Evolutionary conservation across 1,140 invertebrate genomes (phyloP).

Genomic region (Hyphantria cunea): DNA sequence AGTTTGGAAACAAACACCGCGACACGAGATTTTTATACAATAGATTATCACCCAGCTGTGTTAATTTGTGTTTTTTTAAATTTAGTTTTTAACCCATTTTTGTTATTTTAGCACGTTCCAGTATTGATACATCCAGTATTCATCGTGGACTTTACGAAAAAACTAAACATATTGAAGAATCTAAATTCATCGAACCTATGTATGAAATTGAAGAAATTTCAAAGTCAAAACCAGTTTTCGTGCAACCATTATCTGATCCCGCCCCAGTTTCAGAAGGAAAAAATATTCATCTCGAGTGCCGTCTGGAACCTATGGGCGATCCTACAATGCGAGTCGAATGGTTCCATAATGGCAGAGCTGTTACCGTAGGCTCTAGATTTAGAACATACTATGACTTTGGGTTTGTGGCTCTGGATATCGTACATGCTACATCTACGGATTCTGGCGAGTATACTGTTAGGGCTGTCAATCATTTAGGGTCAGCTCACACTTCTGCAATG

Average conservation of each 20-base stretch:
- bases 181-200: conserved; percentile 92
- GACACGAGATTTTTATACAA: no score
- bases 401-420: conserved; percentile 94
- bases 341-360: conserved; percentile 95
- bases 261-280: conserved; percentile 94
- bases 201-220: conserved; percentile 96
- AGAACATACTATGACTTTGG: conserved; percentile 98
- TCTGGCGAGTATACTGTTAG: conserved; percentile 96
- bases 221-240: conserved; percentile 95
- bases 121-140: conserved; percentile 94
- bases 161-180: conserved; percentile 92
- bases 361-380: conserved; percentile 94
- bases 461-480: conserved; percentile 95
- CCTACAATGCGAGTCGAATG: conserved; percentile 99
- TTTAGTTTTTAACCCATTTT: no score
- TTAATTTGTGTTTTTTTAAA: no score
- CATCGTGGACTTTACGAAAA: conserved; percentile 92
- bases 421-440: conserved; percentile 93
- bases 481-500: conserved; percentile 94
- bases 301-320: conserved; percentile 96
- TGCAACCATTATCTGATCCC: conserved; percentile 91
- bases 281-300: conserved; percentile 94
- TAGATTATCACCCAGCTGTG: no score
- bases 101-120: conserved; percentile 86
- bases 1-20: no score